These are phyloP conservation scores for Prorops nasuta DNA, from an alignment of 1,140 invertebrate species.

Conservation along the genomic window DNA sequence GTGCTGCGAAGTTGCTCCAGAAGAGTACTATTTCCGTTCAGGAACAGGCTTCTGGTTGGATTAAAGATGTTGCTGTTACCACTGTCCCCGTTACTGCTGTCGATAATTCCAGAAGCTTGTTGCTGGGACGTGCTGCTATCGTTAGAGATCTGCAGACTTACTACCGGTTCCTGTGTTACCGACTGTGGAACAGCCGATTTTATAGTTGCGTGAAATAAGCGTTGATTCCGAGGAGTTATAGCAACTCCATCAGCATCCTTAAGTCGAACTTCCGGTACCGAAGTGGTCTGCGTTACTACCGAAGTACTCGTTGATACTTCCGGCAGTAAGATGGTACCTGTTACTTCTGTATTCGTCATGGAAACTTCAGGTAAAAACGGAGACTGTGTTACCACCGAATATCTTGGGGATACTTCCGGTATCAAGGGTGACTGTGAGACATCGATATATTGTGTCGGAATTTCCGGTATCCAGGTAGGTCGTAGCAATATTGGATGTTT, in stretches of 20 bases:
- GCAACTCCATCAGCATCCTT: constrained; percentile 25
- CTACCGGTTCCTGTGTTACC: constrained; percentile 34
- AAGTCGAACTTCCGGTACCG: no score
- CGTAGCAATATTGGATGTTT: no score
- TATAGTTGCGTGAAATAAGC: constrained; percentile 20
- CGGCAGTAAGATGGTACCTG: no score
- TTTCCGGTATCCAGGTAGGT: no score
- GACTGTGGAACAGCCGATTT: constrained; percentile 21
- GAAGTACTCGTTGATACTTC: no score
- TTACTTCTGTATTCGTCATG: neutral
- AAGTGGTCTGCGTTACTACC: no score
- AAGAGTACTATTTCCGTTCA: constrained; percentile 37
- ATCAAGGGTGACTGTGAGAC: no score
- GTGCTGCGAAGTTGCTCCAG: constrained; percentile 50
- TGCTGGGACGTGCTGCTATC: constrained; percentile 11
- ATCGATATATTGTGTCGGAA: no score
- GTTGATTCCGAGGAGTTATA: constrained; percentile 36
- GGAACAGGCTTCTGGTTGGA: constrained; percentile 39
- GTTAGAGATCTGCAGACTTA: constrained; percentile 37
- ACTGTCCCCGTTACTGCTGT: constrained; percentile 35
- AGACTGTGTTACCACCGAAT: no score
- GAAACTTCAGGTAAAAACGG: no score
- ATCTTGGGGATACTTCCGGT: no score
- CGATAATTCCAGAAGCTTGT: constrained; percentile 27
- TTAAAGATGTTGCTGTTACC: constrained; percentile 48